Evolutionary conservation across 2,888 invertebrate genomes (phyloP), one percentile per base, ranked within the genome.

Genomic region (Eurytoma adleriae): DNA sequence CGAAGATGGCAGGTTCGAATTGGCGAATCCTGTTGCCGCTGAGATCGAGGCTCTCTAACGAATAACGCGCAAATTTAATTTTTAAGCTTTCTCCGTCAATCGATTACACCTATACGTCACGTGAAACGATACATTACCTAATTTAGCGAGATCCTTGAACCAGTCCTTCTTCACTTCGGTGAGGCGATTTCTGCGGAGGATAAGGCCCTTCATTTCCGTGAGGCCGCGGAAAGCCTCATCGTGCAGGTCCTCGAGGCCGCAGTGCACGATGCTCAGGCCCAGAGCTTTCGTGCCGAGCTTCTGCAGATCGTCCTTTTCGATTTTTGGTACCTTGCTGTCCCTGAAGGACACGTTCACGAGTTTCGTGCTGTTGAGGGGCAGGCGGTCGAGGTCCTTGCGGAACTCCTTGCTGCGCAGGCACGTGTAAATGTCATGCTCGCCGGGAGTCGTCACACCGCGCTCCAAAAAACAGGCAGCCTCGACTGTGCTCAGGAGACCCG

Each of bases 1-100:
- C 74, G 69, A 82, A 83, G 62, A 84, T 80, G n/a, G 68, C 59
- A 16, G 79, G 13, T n/a, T 84, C 84, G 67, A 83, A 75, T 13
- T 78, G 20, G 18, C 82, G 73, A 48, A 84, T 82, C 16, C 59
- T 24, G 75, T 84, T 84, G 57, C 78, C 73, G 50, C 78, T 80
- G 13, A 82, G 71, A 52, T 82, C 82, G 57, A 82, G 79, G 56
- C 82, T 80, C 70, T 82, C 82, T 82, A 54, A n/a, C 1, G 13
- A n/a, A 54, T 16, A 54, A 5, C 54, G n/a, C 13, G 5, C 3
- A 54, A 54, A 54, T 54, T 54, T 54, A 54, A 54, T 54, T n/a
- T 54, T n/a, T 4, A 14, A 14, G 13, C 1, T n/a, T 2, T 16
- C 16, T 14, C n/a, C n/a, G n/a, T n/a, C n/a, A n/a, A n/a, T n/a